Base-by-base conservation (phyloP, 2,797 vertebrate genomes). In the Chloroceryle inda region DNA sequence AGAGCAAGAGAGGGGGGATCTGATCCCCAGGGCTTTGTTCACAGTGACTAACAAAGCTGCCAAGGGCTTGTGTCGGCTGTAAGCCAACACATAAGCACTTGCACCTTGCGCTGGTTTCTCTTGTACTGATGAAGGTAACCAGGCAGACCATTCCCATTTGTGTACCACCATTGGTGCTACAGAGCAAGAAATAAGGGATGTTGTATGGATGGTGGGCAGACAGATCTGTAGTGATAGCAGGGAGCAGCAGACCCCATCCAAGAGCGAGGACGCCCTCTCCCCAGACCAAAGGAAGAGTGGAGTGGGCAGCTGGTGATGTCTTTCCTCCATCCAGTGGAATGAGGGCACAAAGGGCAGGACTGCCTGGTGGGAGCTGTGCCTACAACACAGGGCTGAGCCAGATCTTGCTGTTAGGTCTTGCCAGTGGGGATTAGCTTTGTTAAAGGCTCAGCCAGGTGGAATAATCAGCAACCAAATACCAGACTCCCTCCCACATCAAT, bases 391-490 rank as follows among this genome's bases (percentile, higher is more conserved):
- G 33, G 45, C 71, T 82, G 69, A 78, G 66, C 53, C 83, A 86
- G 29, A 9, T 42, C 22, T 84, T 1, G 2, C 62, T 94, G 76
- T 84, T 81, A 27, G 13, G 27, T 84, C 80, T 93, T 88, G 83
- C 76, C 2, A 1, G 21, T n/a, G 22, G 22, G 66, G 61, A 89
- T 92, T 91, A 95, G 66, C 56, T 80, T 80, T 50, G 35, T 52
- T 94, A 47, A 89, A 85, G 58, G 47, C 50, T 85, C 81, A 71
- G 23, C 53, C 64, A 81, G 26, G 35, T 94, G 89, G 49, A 96
- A 93, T 81, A 89, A 95, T 45, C 17, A 29, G 68, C 53, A 92
- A 68, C 27, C 0, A 9, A 58, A 89, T 71, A n/a, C 47, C 31
- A 8, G 14, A 52, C 11, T 91, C 21, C 75, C 47, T 94, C 77